Evolutionary conservation across 2,797 vertebrate species (phyloP).

Genomic region (Linurgus olivaceus): DNA sequence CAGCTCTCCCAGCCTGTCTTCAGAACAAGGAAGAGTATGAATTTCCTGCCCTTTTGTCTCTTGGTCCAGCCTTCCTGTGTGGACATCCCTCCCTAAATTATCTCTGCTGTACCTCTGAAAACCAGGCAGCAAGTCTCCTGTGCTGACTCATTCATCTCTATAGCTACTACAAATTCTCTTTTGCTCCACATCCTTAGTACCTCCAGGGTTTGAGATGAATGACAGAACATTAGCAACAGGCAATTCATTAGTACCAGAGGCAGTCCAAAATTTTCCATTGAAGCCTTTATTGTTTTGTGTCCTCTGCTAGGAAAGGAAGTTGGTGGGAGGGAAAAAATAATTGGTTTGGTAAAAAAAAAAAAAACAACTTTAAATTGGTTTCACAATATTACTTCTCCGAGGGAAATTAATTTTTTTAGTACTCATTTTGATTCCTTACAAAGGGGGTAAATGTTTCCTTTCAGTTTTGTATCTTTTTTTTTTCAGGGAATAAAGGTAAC

Average conservation of each 20-base stretch:
- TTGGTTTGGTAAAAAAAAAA: background rate
- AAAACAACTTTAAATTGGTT: background rate
- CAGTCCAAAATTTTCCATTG: background rate
- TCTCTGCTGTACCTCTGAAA: background rate
- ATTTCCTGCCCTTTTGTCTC: background rate
- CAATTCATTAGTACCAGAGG: slow-evolving; percentile 9
- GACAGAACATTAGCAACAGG: slow-evolving; percentile 27
- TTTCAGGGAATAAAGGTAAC: background rate
- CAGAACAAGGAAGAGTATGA: background rate
- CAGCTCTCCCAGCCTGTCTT: background rate
- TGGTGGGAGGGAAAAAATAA: background rate
- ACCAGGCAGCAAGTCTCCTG: background rate
- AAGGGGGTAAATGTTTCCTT: background rate
- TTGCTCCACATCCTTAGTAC: slow-evolving; percentile 21
- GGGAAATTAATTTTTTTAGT: background rate
- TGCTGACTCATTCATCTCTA: slow-evolving; percentile 48
- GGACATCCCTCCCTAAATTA: background rate
- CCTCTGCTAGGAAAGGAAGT: background rate
- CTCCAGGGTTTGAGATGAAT: slow-evolving; percentile 22
- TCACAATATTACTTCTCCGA: background rate
- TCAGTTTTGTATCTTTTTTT: background rate
- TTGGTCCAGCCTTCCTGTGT: background rate
- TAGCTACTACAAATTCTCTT: slow-evolving; percentile 18
- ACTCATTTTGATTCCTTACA: background rate
- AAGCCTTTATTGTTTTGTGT: background rate